Base-by-base conservation (phyloP, 2,888 invertebrate species). In the Hypselothyrea guttata region DNA sequence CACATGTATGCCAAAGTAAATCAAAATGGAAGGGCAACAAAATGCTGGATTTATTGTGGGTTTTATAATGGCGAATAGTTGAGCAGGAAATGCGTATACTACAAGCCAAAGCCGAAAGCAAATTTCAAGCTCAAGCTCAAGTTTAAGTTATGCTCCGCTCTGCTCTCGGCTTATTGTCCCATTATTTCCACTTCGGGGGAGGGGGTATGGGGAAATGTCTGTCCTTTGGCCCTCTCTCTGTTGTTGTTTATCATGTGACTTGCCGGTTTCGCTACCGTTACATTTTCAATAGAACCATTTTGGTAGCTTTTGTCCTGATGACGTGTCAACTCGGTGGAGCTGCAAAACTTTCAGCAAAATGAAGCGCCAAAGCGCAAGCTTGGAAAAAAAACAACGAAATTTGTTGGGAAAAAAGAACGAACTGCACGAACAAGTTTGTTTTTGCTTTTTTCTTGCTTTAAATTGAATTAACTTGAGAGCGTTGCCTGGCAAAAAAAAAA, bases 381-480 rank as follows among this genome's bases (percentile, higher is more conserved):
- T 61, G 44, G 37, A 44, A 58, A 48, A 53, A 55, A 54, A 46
- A 53, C 47, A 41, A 53, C 22, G 33, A 53, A 40, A 63, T 51
- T 35, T 49, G 33, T 18, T 16, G 18, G 47, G 53, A 40, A 33
- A 44, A 33, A 64, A 47, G 46, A 53, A 57, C 45, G 51, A 65
- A 63, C 72, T 73, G 65, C 60, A 75, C 64, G 75, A 73, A 65
- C 73, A 78, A 78, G 77, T 78, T 77, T 72, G 53, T 42, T 48
- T 45, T 46, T 65, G n/a, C n/a, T 44, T 51, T 48, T 54, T 55
- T 41, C 38, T 60, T 57, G 42, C 74, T 59, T 78, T 75, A 78
- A 81, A 78, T 78, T 78, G 78, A 78, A 78, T 78, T 78, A 78
- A 78, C 78, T 81, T 73, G 68, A 77, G 81, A 81, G 77, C 63